Conservation (phyloP, 1,140 invertebrate genomes). For the Eriocheir sinensis region DNA sequence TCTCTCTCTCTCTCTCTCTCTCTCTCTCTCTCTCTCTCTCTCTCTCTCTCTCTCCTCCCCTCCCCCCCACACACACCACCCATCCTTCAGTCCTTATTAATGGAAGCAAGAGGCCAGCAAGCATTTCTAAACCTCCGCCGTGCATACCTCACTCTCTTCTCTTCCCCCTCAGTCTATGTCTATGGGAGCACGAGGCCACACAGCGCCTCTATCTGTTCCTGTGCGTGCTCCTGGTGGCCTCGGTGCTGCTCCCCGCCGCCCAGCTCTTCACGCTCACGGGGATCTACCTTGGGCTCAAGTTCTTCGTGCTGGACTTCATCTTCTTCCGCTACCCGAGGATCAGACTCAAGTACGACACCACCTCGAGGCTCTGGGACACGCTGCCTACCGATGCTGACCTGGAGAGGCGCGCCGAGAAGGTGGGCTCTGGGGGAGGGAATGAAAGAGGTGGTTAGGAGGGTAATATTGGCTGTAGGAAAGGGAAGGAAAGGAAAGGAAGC, state of each 20-base stretch:
- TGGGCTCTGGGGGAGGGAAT: constrained; percentile 21
- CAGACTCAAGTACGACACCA: constrained; percentile 82
- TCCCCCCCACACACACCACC: background rate
- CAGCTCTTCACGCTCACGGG: constrained; percentile 80
- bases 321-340: constrained; percentile 82
- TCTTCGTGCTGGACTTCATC: constrained; percentile 82
- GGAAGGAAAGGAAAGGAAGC: too few relatives aligned
- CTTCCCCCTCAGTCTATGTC: constrained; percentile 80
- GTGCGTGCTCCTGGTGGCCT: constrained; percentile 79
- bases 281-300: constrained; percentile 81
- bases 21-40: background rate
- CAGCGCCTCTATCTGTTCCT: constrained; percentile 80
- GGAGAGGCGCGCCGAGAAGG: constrained; percentile 80
- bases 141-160: background rate
- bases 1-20: background rate
- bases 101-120: background rate
- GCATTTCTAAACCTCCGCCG: background rate
- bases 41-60: background rate
- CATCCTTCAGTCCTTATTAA: background rate
- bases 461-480: too few relatives aligned
- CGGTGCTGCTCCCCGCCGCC: constrained; percentile 80
- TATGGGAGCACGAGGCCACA: constrained; percentile 81
- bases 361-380: constrained; percentile 81
- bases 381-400: constrained; percentile 82
- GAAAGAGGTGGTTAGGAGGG: background rate